phyloP scores from a whole-genome alignment of 2,888 invertebrate genomes.

The Meloe dianella region DNA sequence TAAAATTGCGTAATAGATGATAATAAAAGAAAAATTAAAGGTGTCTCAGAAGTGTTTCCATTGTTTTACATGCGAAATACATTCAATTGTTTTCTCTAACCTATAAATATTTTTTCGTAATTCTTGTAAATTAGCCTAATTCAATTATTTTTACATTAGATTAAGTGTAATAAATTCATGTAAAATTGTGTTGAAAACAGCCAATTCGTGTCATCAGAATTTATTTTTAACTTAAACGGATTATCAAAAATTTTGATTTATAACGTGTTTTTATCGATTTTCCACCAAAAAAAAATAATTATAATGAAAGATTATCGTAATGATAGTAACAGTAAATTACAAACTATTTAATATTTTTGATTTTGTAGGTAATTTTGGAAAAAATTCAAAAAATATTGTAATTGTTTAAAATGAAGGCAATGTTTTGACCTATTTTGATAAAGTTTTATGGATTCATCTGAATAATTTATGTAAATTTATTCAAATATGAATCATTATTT shows the following conservation, averaged over 20 bases:
- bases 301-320: too few species aligned
- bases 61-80: neutral
- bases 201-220: neutral
- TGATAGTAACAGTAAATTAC: too few species aligned
- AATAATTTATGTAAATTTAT: constrained; percentile 3
- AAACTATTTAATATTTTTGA: too few species aligned
- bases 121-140: neutral
- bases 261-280: neutral
- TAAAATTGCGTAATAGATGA: neutral
- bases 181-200: neutral
- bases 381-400: neutral
- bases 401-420: too few species aligned
- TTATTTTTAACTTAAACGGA: neutral
- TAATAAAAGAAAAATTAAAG: neutral
- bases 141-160: neutral
- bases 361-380: neutral
- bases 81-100: neutral
- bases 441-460: neutral
- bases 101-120: neutral
- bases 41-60: neutral
- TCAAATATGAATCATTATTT: neutral
- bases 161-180: neutral
- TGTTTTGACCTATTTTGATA: neutral
- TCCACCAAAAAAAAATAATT: neutral
- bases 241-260: neutral